These are phyloP conservation scores for Onychomys torridus DNA, from an alignment of 2,797 vertebrate species.

Conservation along the genomic window DNA sequence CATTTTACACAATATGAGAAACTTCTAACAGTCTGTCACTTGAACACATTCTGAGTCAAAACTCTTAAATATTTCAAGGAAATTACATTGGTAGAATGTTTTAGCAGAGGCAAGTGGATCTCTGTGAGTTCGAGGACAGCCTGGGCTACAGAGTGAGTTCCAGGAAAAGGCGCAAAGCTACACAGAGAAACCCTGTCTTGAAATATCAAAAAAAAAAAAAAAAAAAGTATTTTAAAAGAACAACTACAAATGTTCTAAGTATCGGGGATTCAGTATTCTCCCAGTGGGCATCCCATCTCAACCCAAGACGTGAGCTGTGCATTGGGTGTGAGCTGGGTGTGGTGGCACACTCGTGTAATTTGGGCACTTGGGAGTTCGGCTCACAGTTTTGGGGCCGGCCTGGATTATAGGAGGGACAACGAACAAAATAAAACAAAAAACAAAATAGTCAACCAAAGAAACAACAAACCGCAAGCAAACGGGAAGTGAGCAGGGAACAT, in stretches of 20 bases:
- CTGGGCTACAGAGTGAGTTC: too few relatives aligned
- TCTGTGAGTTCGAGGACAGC: too few relatives aligned
- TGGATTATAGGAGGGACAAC: not conserved
- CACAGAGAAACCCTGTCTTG: too few relatives aligned
- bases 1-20: not conserved
- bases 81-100: too few relatives aligned
- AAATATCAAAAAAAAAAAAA: too few relatives aligned
- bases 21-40: slow-evolving; percentile 6
- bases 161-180: too few relatives aligned
- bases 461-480: not conserved
- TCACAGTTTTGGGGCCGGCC: not conserved
- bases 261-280: not conserved
- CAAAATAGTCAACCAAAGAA: not conserved
- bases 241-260: not conserved
- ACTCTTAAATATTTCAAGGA: slow-evolving; percentile 22
- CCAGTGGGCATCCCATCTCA: not conserved
- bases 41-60: slow-evolving; percentile 48
- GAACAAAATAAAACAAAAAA: not conserved
- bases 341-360: not conserved
- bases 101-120: too few relatives aligned
- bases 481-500: not conserved
- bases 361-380: not conserved
- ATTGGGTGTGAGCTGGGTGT: too few relatives aligned
- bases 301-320: not conserved
- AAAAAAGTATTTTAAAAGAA: too few relatives aligned